Conservation (phyloP, 2,888 invertebrate species). For the Pachycephus smyrnensis region DNA sequence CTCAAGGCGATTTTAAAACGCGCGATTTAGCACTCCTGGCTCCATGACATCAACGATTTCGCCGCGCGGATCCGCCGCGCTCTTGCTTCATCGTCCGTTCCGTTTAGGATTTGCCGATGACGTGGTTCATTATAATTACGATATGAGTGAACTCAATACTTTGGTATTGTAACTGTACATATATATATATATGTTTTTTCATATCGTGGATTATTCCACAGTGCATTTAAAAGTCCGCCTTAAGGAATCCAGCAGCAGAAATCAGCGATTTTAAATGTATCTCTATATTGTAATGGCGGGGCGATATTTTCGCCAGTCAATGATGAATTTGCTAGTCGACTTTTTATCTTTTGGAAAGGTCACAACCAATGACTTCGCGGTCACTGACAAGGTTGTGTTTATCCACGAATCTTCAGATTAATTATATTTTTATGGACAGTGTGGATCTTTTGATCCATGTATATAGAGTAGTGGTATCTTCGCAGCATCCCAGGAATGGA, state of each 20-base stretch:
- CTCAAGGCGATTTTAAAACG: neutral
- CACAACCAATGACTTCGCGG: neutral
- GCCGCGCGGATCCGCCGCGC: neutral
- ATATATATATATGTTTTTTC: neutral
- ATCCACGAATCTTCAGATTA: neutral
- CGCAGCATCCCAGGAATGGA: neutral
- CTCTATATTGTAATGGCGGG: neutral
- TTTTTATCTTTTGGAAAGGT: neutral
- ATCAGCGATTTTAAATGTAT: neutral
- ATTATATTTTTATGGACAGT: neutral
- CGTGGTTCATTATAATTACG: constrained; percentile 42
- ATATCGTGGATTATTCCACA: neutral
- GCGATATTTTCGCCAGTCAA: neutral
- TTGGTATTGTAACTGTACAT: neutral
- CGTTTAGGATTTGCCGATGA: constrained; percentile 40
- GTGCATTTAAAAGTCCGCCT: neutral
- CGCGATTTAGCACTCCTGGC: neutral
- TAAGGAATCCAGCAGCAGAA: neutral
- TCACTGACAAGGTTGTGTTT: neutral
- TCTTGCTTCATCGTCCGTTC: constrained; percentile 16
- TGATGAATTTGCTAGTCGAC: neutral
- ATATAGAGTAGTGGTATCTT: neutral
- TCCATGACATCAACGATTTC: neutral
- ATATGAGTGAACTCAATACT: neutral
- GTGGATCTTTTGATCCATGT: neutral